These are phyloP conservation scores for Drosophila miranda DNA, from an alignment of 1,140 invertebrate genomes.

Conservation along the genomic window DNA sequence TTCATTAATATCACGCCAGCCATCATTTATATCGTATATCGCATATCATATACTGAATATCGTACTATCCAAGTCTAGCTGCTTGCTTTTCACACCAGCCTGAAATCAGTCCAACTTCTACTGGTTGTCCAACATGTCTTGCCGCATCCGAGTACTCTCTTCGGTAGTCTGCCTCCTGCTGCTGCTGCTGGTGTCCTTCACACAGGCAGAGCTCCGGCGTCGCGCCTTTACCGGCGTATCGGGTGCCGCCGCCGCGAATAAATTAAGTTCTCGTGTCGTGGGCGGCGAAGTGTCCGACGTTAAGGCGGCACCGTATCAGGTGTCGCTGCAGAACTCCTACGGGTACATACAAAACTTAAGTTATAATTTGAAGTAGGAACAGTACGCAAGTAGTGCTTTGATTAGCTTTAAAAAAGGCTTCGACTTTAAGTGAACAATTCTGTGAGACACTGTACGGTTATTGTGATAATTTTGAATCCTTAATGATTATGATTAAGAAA, in stretches of 20 bases:
- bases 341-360: constrained; percentile 29
- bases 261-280: constrained; percentile 65
- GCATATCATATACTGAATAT: constrained; percentile 46
- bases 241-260: not conserved
- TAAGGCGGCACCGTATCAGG: constrained; percentile 80
- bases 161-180: constrained; percentile 8
- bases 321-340: constrained; percentile 69
- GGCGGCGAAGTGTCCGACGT: constrained; percentile 79
- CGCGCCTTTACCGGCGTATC: constrained; percentile 1
- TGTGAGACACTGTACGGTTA: too few relatives aligned
- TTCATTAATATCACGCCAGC: constrained; percentile 57
- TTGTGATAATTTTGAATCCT: too few relatives aligned
- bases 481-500: too few relatives aligned
- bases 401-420: too few relatives aligned
- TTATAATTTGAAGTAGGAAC: not conserved
- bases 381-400: not conserved
- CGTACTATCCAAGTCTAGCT: constrained; percentile 39
- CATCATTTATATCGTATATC: constrained; percentile 5
- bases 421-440: too few relatives aligned
- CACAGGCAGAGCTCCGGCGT: constrained; percentile 18
- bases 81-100: constrained; percentile 1
- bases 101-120: constrained; percentile 53
- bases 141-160: constrained; percentile 25
- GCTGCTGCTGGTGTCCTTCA: constrained; percentile 32
- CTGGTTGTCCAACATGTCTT: constrained; percentile 55